These are phyloP conservation scores for Acleris emargana DNA, from an alignment of 2,888 invertebrate species.

Conservation along the genomic window DNA sequence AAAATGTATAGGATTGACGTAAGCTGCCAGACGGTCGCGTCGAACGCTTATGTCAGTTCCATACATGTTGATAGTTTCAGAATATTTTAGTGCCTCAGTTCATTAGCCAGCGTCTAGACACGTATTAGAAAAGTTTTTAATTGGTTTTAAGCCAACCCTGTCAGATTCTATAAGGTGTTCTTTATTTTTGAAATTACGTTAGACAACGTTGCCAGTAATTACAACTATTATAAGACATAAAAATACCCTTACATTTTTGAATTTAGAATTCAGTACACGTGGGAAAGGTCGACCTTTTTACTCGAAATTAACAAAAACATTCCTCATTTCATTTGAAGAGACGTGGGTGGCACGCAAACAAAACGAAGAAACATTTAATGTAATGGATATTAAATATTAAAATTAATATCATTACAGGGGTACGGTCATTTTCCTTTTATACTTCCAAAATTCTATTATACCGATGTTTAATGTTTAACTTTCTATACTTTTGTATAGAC, in stretches of 20 bases:
- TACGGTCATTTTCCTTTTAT: constrained; percentile 1
- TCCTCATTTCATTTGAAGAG: constrained; percentile 29
- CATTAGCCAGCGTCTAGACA: too few species aligned
- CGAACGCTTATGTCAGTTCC: too few species aligned
- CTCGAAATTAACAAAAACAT: constrained; percentile 33
- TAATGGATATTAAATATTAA: constrained; percentile 35
- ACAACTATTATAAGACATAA: neutral
- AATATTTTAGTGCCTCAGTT: too few species aligned
- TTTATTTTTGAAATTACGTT: neutral
- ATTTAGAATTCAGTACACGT: constrained; percentile 26
- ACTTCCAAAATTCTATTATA: too few species aligned
- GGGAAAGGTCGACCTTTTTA: constrained; percentile 17
- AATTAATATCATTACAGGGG: constrained; percentile 32
- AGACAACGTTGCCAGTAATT: neutral
- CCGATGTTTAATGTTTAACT: too few species aligned
- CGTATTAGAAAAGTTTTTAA: too few species aligned
- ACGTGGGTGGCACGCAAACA: constrained; percentile 22
- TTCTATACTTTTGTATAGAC: too few species aligned
- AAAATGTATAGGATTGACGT: too few species aligned
- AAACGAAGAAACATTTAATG: constrained; percentile 17
- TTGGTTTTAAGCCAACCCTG: too few species aligned
- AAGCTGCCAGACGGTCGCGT: too few species aligned
- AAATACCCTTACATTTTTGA: constrained; percentile 16
- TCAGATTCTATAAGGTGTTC: too few species aligned
- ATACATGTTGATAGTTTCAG: too few species aligned